Base-by-base conservation (phyloP, 2,113 vertebrate genomes). In the Lynx canadensis region DNA sequence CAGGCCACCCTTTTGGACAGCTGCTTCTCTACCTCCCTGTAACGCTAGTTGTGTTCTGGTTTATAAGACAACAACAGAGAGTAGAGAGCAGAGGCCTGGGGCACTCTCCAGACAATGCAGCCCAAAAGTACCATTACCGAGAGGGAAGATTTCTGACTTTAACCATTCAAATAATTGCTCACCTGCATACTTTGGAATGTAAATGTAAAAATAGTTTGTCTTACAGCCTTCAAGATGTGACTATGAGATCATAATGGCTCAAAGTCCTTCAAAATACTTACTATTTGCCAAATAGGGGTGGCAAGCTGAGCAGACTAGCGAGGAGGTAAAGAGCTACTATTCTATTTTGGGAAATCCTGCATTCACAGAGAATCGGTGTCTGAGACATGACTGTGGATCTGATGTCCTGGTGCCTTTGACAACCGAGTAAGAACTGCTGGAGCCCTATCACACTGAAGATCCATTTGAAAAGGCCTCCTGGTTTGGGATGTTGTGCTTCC, bases 141-240 rank as follows among this genome's bases (percentile, higher is more conserved):
- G 33, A 88, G n/a, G 29, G 36, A 74, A 94, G 89, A 63, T 60
- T 91, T 97, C 92, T 45, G 41, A 83, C 74, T 96, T 86, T 89
- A 82, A 83, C 74, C 89, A n/a, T 73, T 73, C 14, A 65, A 81
- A 71, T 91, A 86, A 95, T 89, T 95, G 71, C 71, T 97, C 76
- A 65, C 21, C 69, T 45, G 71, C 52, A 83, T 78, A 68, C 82
- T 91, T 85, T 48, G 69, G 65, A 94, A 81, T 92, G 15, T 73
- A 91, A 82, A 29, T n/a, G 82, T 88, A 96, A 31, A 95, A 89
- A 36, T 41, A 48, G 87, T 95, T 96, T 94, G 65, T 96, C 93
- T 96, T 88, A 92, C 3, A 83, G 78, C 36, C 84, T 91, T 96
- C 33, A 52, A 86, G 87, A 90, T 14, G 74, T 84, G 55, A 13